phyloP scores from a whole-genome alignment of 64 coral and sea anemone species.

The Actinia equina region DNA sequence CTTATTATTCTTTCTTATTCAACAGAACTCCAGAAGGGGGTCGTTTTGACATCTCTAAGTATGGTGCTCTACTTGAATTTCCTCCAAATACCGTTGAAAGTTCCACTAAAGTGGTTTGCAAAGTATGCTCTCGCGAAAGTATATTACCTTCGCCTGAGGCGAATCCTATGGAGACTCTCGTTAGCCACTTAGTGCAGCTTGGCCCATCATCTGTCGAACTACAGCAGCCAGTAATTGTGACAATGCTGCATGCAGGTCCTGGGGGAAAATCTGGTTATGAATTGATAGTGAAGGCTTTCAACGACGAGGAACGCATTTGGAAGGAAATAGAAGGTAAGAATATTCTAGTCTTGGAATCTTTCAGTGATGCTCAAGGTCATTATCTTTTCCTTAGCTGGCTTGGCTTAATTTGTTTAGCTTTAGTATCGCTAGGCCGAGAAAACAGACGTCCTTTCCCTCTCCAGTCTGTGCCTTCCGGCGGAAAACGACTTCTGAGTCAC shows the following conservation, averaged over 20 bases:
- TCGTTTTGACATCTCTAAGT: neutral
- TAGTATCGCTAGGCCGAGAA: too few relatives aligned
- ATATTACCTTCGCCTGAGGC: neutral
- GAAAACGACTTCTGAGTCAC: too few relatives aligned
- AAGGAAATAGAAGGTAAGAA: slow-evolving; percentile 7
- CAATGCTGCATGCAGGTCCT: neutral
- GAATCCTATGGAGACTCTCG: neutral
- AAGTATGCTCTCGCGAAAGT: neutral
- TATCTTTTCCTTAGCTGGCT: too few relatives aligned
- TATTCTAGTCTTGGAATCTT: neutral
- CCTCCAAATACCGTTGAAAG: neutral
- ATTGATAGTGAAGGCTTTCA: neutral
- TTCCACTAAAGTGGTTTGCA: neutral
- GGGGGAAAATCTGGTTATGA: neutral
- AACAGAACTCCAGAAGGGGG: neutral
- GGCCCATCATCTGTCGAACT: neutral
- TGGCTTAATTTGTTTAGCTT: too few relatives aligned
- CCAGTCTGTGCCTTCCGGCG: too few relatives aligned
- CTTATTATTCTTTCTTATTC: neutral
- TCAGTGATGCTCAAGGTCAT: too few relatives aligned
- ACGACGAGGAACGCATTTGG: neutral
- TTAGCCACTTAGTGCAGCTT: neutral
- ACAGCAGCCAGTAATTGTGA: neutral
- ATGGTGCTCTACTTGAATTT: neutral
- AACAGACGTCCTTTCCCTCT: too few relatives aligned